Percentiles rank a stretch among this genome's conserved stretches.
Evolutionary conservation across 1,140 invertebrate genomes (phyloP).

Genomic region (Oppia nitens): DNA sequence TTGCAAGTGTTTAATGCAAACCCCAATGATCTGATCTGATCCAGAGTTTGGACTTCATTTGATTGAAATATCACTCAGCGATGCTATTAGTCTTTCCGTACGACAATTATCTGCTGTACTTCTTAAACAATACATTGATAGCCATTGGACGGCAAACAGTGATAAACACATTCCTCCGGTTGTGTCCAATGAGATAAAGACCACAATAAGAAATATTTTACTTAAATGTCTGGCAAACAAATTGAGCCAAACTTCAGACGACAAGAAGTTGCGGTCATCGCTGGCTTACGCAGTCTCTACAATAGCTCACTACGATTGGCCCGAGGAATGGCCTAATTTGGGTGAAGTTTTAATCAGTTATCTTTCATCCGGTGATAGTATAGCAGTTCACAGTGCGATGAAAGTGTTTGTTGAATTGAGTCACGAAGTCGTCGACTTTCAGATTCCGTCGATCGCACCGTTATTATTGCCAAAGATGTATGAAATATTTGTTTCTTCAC

Average conservation of each 20-base stretch:
- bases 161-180: conserved; percentile 46
- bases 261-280: conserved; percentile 37
- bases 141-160: conserved; percentile 44
- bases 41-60: conserved; percentile 53
- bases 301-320: conserved; percentile 62
- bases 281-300: conserved; percentile 55
- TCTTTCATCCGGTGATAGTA: conserved; percentile 32
- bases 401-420: conserved; percentile 51
- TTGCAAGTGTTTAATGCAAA: not conserved
- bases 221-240: not conserved
- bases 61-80: conserved; percentile 50
- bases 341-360: conserved; percentile 50
- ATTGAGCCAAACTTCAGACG: not conserved
- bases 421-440: conserved; percentile 47
- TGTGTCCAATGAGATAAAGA: conserved; percentile 29
- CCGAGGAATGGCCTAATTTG: conserved; percentile 52
- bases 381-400: conserved; percentile 56
- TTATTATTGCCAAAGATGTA: conserved; percentile 58
- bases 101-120: conserved; percentile 54
- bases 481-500: conserved; percentile 44
- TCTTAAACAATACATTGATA: conserved; percentile 55
- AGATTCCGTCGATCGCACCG: conserved; percentile 51
- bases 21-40: conserved; percentile 18
- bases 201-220: conserved; percentile 5
- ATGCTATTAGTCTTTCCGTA: conserved; percentile 41